Conservation (phyloP, 2,797 vertebrate genomes). For the Streptopelia turtur region DNA sequence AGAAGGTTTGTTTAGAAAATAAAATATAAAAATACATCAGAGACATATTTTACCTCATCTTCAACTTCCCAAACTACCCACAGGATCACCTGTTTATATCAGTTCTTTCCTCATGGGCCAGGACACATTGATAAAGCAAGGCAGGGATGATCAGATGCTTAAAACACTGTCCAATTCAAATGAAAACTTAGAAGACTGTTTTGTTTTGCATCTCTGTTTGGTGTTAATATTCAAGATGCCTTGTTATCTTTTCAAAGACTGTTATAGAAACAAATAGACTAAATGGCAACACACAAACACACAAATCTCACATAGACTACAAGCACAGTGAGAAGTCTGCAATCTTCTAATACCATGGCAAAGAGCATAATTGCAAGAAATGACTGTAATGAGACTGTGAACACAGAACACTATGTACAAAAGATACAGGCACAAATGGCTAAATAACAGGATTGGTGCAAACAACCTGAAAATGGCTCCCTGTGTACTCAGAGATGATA, state of each 20-base stretch:
- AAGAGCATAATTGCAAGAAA: slow-evolving; percentile 33
- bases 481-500: background rate
- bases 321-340: background rate
- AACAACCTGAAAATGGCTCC: background rate
- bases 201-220: background rate
- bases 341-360: slow-evolving; percentile 23
- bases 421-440: background rate
- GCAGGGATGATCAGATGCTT: background rate
- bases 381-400: background rate
- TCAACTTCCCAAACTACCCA: background rate
- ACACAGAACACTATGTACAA: background rate
- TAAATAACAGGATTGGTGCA: slow-evolving; percentile 10
- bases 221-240: background rate
- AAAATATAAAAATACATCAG: rapidly evolving
- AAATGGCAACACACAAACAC: background rate
- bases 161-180: background rate
- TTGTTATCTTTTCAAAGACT: background rate
- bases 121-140: background rate
- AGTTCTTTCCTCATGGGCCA: background rate
- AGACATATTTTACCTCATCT: background rate
- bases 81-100: background rate
- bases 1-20: background rate
- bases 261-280: background rate
- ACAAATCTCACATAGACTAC: background rate
- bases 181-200: background rate